Evolutionary conservation across 2,797 vertebrate genomes (phyloP).

Genomic region (Saxicola maurus): DNA sequence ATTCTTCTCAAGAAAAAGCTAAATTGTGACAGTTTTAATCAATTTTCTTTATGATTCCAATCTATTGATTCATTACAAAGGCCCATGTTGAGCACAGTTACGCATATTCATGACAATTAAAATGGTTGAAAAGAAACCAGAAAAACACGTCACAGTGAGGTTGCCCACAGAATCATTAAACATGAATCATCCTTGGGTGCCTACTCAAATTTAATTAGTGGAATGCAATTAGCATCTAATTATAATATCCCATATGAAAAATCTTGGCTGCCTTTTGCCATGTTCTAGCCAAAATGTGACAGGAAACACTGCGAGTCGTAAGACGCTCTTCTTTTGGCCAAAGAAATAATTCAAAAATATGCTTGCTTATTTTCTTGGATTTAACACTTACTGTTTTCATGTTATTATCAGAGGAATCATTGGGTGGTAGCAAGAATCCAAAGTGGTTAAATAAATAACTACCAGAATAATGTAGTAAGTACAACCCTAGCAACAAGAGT

Average conservation of each 20-base stretch:
- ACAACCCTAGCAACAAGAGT: not conserved
- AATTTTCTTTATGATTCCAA: not conserved
- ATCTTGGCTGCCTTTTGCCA: constrained; percentile 24
- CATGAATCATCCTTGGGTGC: constrained; percentile 70
- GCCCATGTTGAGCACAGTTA: not conserved
- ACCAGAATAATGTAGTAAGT: not conserved
- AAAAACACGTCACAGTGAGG: constrained; percentile 54
- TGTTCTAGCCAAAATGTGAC: not conserved
- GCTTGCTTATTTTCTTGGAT: not conserved
- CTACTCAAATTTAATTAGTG: constrained; percentile 81
- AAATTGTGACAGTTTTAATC: not conserved
- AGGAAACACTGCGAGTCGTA: not conserved
- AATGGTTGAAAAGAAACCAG: constrained; percentile 25
- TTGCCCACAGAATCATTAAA: constrained; percentile 67
- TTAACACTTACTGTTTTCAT: not conserved
- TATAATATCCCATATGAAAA: constrained; percentile 68
- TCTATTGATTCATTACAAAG: constrained; percentile 28
- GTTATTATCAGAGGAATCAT: not conserved
- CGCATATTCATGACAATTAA: constrained; percentile 15
- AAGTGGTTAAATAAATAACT: constrained; percentile 1
- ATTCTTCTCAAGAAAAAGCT: not conserved
- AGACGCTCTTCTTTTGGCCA: not conserved
- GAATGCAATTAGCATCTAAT: constrained; percentile 82
- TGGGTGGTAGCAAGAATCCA: not conserved
- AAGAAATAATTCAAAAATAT: not conserved